A percentile compares a stretch with the other conserved stretches of the same genome.
Conservation (phyloP, 2,888 invertebrate species). For the Oxycera nigricornis region DNA sequence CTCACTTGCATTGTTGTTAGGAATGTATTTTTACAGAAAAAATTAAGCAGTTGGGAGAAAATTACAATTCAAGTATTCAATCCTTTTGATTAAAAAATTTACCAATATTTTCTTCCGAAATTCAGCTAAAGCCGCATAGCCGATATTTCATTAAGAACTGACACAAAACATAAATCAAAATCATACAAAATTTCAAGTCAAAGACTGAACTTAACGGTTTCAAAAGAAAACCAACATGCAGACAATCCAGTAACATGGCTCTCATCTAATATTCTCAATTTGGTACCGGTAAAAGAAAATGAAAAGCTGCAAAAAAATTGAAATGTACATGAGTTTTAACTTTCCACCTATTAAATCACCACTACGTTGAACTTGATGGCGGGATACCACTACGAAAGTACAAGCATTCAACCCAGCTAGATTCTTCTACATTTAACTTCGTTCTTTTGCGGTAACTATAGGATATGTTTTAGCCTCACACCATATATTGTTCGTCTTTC, state of each 20-base stretch:
- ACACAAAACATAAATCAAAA: too few species aligned
- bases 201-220: too few species aligned
- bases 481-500: not conserved
- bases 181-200: too few species aligned
- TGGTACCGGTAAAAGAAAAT: not conserved
- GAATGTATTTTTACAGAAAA: too few species aligned
- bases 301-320: not conserved
- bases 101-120: too few species aligned
- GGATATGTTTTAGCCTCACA: not conserved
- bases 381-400: constrained; percentile 17
- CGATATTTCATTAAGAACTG: too few species aligned
- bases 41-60: too few species aligned
- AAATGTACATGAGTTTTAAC: constrained; percentile 17
- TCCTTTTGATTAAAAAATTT: too few species aligned
- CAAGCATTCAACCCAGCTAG: not conserved
- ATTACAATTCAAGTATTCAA: too few species aligned
- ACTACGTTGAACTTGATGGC: constrained; percentile 25
- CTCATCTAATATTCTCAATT: constrained; percentile 31
- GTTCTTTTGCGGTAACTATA: not conserved
- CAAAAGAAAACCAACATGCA: not conserved
- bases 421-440: not conserved
- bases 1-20: too few species aligned
- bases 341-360: constrained; percentile 35
- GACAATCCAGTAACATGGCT: not conserved
- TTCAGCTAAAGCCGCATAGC: too few species aligned